Evolutionary conservation across 2,888 invertebrate species (phyloP), one percentile per base, ranked within the genome.

Genomic region (Hymenopus coronatus): DNA sequence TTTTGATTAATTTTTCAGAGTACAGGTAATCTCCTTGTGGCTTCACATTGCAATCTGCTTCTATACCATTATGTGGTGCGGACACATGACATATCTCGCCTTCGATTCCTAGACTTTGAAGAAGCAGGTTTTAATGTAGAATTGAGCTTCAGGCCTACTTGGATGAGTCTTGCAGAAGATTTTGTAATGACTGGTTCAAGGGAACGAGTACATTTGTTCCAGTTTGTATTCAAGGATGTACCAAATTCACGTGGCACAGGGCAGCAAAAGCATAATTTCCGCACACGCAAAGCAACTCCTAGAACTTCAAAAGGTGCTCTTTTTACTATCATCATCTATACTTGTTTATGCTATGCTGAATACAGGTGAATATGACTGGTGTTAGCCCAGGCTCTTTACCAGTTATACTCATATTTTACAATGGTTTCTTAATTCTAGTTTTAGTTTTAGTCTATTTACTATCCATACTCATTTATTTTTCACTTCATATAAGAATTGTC

Each of bases 61-160:
- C 91, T 95, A 27, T 96, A 96, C 91, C 94, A 95, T 91, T 96
- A 96, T 90, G 94, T 95, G 90, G 93, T 95, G 15, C 95, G 96
- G 91, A 95, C 95, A 0, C 96, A 96, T 91, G 96, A 96, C 91
- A 95, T 95, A 85, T 96, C 96, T 1, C 95, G 95, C 91, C 94
- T 95, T 91, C 95, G 95, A 90, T 96, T 96, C 91, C 94, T 96
- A 85, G 96, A 96, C 92, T 96, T 96, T 92, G 95, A 96, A 91
- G 95, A 96, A 87, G 93, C 95, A 90, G 95, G 96, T 70, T 94
- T 96, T 91, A 94, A 95, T 84, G 93, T 97, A 2, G 95, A 95
- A 91, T 93, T 96, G 87, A 94, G 95, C 89, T 96, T 97, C 92
- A 92, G 93, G 28, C 96, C 96, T 7, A 92, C 93, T 3, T 94